Evolutionary conservation across 30 jellyfish, hydroid and myxozoan species (phyloP).

Genomic region (Aurelia sp.): DNA sequence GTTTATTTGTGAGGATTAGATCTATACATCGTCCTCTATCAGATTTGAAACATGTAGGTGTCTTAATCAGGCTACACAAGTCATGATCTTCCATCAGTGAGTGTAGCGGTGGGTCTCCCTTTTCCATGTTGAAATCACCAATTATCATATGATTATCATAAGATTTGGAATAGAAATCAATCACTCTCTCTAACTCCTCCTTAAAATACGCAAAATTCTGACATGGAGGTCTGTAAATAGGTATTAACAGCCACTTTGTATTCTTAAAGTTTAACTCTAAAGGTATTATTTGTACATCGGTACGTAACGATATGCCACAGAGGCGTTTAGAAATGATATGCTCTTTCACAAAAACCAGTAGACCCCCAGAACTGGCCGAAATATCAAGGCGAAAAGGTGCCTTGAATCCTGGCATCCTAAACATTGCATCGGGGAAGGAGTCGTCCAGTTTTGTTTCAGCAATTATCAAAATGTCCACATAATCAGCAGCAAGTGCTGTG

Average conservation of each 20-base stretch:
- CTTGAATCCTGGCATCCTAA: too few relatives aligned
- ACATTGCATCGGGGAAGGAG: too few relatives aligned
- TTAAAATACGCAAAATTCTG: slow-evolving; percentile 1
- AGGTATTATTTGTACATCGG: too few relatives aligned
- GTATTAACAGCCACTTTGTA: slow-evolving; percentile 12
- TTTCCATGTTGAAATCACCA: slow-evolving; percentile 40
- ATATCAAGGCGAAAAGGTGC: too few relatives aligned
- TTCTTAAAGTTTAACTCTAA: background rate
- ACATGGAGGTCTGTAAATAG: slow-evolving; percentile 22
- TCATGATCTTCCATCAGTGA: background rate
- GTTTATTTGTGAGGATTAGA: slow-evolving; percentile 18
- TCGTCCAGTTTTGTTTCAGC: too few relatives aligned
- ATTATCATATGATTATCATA: slow-evolving; percentile 20
- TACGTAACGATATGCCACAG: too few relatives aligned
- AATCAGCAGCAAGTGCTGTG: too few relatives aligned
- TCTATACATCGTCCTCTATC: slow-evolving; percentile 3
- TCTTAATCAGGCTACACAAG: slow-evolving; percentile 4
- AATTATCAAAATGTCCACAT: too few relatives aligned
- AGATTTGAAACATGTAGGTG: slow-evolving; percentile 11
- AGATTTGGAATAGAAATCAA: background rate
- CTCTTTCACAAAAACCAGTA: too few relatives aligned
- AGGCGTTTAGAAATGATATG: too few relatives aligned
- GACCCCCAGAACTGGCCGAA: too few relatives aligned
- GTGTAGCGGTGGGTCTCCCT: background rate
- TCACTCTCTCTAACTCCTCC: slow-evolving; percentile 28